Evolutionary conservation across 35 echinoderm and acorn worm species (phyloP), one percentile per base, ranked within the genome.

Genomic region (Anneissia japonica): DNA sequence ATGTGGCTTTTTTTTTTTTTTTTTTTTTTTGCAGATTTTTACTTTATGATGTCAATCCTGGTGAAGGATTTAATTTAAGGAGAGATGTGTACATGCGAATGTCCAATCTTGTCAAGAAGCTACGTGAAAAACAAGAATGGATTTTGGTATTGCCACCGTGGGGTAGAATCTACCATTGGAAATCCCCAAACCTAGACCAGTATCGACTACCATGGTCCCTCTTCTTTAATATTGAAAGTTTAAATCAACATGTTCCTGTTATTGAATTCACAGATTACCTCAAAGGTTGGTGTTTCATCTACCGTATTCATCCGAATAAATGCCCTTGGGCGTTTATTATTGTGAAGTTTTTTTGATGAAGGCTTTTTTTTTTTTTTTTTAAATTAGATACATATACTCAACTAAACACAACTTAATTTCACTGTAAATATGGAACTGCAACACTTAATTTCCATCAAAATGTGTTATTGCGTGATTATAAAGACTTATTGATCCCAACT

Each of bases 81-180:
- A 32, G 96, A 34, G 96, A 99, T 87, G 96, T 99, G 21, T 99
- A 99, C 89, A 99, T 99, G 96, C 81, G 96, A 45, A 90, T 99
- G 13, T 84, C 96, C 1, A 99, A 94, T 79, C 90, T 99, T 17
- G 89, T 99, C 0, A 89, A 89, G 45, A 81, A 41, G 14, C 90
- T 99, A 6, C 23, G 85, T 12, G 89, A 91, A 46, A 78, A 84
- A 80, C 84, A 97, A 40, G 81, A 90, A n/a, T 99, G 96, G 96
- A 83, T 89, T 29, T 76, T 99, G 39, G 96, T 99, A 0, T 75
- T 99, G 30, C 96, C 96, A 21, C 96, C 96, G 0, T 99, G 96
- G 96, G 96, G 96, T 29, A 84, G 96, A 23, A 77, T 99, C 4
- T 99, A 99, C 56, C 92, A 99, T 77, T 99, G 96, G 96, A 88